Base-by-base conservation (phyloP, 2,888 invertebrate genomes). In the Tipula vernalis region DNA sequence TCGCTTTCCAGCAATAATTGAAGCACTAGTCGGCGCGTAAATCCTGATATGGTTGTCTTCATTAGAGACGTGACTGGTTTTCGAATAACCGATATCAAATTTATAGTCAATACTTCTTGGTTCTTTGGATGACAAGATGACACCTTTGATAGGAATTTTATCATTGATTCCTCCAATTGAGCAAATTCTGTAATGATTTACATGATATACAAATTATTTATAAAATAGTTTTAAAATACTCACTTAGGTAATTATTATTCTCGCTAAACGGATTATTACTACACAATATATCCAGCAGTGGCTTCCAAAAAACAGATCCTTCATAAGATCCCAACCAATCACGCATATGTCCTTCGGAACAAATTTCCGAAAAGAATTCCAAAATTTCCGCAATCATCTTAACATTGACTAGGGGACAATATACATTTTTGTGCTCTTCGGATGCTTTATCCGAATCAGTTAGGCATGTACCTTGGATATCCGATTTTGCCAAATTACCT, bases 1-100 rank as follows among this genome's bases (percentile, higher is more conserved):
- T 98, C 97, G 89, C 96, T 96, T 89, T 98, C 97, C 88, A 98
- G 92, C 88, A 98, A 92, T 87, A 98, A 93, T 89, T 98, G 97
- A 87, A 98, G 92, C 88, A 98, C 95, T 87, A 98, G 92, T 86
- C 98, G 94, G 41, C 98, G 94, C 71, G 97, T 96, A 92, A 98
- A 98, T 6, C 98, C 97, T 0, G 96, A 96, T 89, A 98, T 96
- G 12, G 90, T 89, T 39, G 88, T 87, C 87, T 89, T 89, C 51
- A 88, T 89, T 51, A 83, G 6, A 4, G 83, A 44, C 10, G 36
- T 36, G 5, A 28, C 41, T 57, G 89, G 89, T 87, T 89, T 89
- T 10, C 88, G 88, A 41, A 90, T 90, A 36, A 91, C 91, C 13
- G 91, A 90, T 44, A 91, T 91, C 2, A 98, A 92, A 5, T 97